Evolutionary conservation across 2,888 invertebrate genomes (phyloP), one percentile per base, ranked within the genome.

Genomic region (Andrena praecox): DNA sequence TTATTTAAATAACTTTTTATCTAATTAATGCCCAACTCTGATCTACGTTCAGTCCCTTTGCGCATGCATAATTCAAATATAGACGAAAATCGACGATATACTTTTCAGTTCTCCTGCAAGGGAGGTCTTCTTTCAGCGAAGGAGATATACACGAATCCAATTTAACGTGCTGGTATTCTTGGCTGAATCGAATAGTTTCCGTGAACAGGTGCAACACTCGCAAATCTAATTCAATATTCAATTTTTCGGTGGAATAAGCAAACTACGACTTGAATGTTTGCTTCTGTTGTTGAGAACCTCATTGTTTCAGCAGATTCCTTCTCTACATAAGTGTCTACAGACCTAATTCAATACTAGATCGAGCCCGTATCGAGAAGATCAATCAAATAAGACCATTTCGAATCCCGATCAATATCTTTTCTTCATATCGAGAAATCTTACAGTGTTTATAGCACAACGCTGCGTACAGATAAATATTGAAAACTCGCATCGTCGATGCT

Each of bases 101-200:
- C 2, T 52, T 20, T 52, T 52, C 52, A 20, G 52, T 52, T 52
- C 8, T 20, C 20, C n/a, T 20, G n/a, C 20, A 52, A 10, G 16
- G 29, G 10, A 48, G 27, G 31, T 31, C 10, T 35, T 68, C 20
- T 16, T 16, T n/a, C 56, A 33, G 54, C 59, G 5, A 10, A 42
- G 29, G 10, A 16, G 16, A n/a, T n/a, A 33, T 68, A 35, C 24
- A 29, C 20, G 20, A 67, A 56, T 73, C 16, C 29, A 31, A 67
- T 56, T 42, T 24, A 35, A 10, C 20, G 35, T 20, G 66, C 35
- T 29, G 10, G 54, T 20, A 63, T 31, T 72, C 64, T 64, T 72
- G 50, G 52, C 50, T 50, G 24, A n/a, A 52, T 72, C 60, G 70
- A 76, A 50, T 52, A 72, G 71, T 50, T 72, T 72, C 64, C 52